Evolutionary conservation across 1,140 invertebrate species (phyloP), one percentile per base, ranked within the genome.

Genomic region (Drosophila nebulosa): DNA sequence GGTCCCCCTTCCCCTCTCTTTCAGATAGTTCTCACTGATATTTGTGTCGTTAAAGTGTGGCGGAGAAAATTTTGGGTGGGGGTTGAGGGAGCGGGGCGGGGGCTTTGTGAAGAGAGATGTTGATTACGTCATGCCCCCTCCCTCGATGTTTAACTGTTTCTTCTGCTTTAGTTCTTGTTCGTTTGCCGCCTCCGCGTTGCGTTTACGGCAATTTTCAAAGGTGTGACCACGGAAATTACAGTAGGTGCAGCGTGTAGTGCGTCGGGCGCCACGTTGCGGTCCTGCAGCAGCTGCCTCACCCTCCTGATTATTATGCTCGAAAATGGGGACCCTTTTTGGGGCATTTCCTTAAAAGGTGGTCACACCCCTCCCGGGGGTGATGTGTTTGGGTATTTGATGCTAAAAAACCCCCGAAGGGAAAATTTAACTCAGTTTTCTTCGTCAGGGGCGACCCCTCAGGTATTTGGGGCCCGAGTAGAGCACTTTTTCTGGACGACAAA

Each of bases 401-500:
- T 79, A 27, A 91, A 61, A 50, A 91, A 69, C 3, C 90, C 90
- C 50, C 90, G 90, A 14, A 91, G 56, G 18, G n/a, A n/a, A 91
- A 88, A 57, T 91, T 90, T 65, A 91, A 14, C 22, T 91, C 85
- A 12, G 79, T n/a, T 81, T 36, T 91, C 89, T 56, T 91, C 90
- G 51, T 86, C 64, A 59, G n/a, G 91, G 90, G 12, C 90, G 81
- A 18, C n/a, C 59, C 84, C 26, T 69, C 66, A 4, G 90, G 90
- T 58, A 91, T 57, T 64, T 90, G 85, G 32, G 90, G n/a, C n/a
- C n/a, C 90, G n/a, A 91, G 71, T 21, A 91, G 64, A 0, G 90
- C 90, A 9, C 90, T n/a, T 72, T 59, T 91, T 90, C 46, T 84
- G 69, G 0, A 90, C 85, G 12, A 91, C 75, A n/a, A 35, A 91